Base-by-base conservation (phyloP, 2,113 vertebrate species). In the Abramis brama region DNA sequence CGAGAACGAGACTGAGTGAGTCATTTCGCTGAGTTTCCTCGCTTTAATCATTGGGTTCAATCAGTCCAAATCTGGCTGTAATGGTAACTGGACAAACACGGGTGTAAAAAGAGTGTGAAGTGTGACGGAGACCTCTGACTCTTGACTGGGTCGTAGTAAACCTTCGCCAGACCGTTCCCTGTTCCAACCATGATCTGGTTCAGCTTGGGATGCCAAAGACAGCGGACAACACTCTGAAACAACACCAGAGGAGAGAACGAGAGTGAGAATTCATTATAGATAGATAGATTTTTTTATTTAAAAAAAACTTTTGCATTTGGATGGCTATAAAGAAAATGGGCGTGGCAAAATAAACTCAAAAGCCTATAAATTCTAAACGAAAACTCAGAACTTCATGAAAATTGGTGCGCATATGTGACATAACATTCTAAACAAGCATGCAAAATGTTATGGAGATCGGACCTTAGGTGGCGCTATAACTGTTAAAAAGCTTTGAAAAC, bases 111-210 rank as follows among this genome's bases (percentile, higher is more conserved):
- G 10, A 71, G 68, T 23, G 36, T 43, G 21, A n/a, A 13, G n/a
- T 39, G 33, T 4, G 30, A 21, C 66, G 4, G 45, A 71, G 68
- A 71, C 98, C 98, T 98, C 93, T 99, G 97, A 89, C 98, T 99
- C 93, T 95, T 97, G 87, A 96, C 90, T 57, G 97, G 98, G 91
- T 99, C 97, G 47, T 99, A 99, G 89, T 99, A 99, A 10, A 99
- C 97, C 93, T 97, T 98, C 57, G 95, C 97, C 91, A 98, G 89
- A 85, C 98, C 98, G 27, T 97, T 98, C 83, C 94, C 96, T 36
- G 97, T 99, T 89, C 97, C 98, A 90, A 97, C 97, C 97, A 99
- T 98, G 88, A 99, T 97, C 93, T 99, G 98, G 90, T 99, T 99
- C 83, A 99, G 93, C 91, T 99, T 99, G 9, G 97, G 98, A 91